Evolutionary conservation across 2,113 vertebrate genomes (phyloP).

Genomic region (Otocyon megalotis): DNA sequence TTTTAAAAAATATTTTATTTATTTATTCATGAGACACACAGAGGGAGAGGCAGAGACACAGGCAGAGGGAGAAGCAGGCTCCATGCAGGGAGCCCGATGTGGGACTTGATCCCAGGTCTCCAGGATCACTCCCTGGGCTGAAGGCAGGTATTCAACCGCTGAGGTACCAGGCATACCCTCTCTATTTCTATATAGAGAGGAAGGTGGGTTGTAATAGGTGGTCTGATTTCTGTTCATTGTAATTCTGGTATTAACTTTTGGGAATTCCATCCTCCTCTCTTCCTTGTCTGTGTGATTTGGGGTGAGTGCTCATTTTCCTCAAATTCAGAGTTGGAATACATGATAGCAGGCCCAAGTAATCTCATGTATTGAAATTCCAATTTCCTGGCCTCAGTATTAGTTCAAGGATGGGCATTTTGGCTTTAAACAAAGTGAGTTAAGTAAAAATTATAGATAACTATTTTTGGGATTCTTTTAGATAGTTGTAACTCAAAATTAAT

Average conservation of each 20-base stretch:
- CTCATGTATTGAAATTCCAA: not conserved
- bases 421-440: not conserved
- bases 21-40: too few relatives aligned
- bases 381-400: not conserved
- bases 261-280: not conserved
- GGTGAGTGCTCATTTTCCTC: not conserved
- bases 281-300: not conserved
- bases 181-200: not conserved
- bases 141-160: too few relatives aligned
- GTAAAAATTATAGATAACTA: not conserved
- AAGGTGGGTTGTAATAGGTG: not conserved
- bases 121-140: too few relatives aligned
- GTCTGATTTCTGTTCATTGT: not conserved
- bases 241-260: not conserved
- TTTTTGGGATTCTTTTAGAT: not conserved
- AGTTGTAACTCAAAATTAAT: not conserved
- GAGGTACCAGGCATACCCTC: too few relatives aligned
- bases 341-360: not conserved
- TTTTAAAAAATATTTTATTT: too few relatives aligned
- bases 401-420: not conserved
- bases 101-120: too few relatives aligned
- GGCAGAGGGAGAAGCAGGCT: too few relatives aligned
- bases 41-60: too few relatives aligned
- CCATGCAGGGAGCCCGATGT: too few relatives aligned
- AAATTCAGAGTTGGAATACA: not conserved